These are phyloP conservation scores for Ernsta delagoae DNA, from an alignment of 2,888 invertebrate species.

Conservation along the genomic window DNA sequence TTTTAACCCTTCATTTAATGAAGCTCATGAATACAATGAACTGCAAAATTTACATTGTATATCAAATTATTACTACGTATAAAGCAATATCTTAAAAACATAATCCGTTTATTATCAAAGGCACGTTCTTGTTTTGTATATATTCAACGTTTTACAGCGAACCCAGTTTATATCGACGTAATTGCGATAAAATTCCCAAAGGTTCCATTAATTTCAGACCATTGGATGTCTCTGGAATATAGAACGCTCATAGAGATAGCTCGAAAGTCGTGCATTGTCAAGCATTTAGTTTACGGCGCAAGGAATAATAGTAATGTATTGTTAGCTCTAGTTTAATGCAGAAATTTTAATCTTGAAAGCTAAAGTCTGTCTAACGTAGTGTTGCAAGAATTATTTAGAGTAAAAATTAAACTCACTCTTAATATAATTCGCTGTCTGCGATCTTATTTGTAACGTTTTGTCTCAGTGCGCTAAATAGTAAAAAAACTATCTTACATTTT, in stretches of 20 bases:
- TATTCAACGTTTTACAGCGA: conserved; percentile 17
- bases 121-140: background rate
- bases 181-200: conserved; percentile 22
- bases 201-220: conserved; percentile 24
- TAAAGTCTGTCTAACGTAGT: background rate
- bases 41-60: no score
- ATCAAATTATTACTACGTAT: no score
- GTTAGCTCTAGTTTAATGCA: background rate
- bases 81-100: background rate
- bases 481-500: background rate
- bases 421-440: background rate
- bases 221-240: conserved; percentile 19
- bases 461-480: background rate
- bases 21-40: no score
- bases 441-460: background rate
- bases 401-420: background rate
- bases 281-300: conserved; percentile 12
- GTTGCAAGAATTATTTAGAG: background rate
- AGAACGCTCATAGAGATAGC: conserved; percentile 16
- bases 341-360: background rate
- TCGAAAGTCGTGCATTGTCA: conserved; percentile 11
- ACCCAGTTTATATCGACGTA: conserved; percentile 20
- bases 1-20: no score
- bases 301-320: background rate
- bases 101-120: conserved; percentile 9